Evolutionary conservation across 92 coral and sea anemone species (phyloP).

Genomic region (Zoanthus gigantus): DNA sequence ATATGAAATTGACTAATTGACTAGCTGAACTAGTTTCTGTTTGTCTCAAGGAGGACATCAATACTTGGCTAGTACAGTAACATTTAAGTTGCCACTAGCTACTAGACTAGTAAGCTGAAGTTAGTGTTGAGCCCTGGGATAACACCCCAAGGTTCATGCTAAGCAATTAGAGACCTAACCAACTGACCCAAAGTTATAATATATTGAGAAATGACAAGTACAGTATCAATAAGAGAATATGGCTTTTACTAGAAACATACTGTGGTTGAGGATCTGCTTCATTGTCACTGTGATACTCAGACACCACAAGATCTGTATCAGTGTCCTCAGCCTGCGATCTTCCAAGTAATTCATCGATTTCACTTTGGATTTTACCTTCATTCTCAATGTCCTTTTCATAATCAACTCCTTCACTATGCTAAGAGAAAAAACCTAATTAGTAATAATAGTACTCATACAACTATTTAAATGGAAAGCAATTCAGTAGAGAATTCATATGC

Average conservation of each 20-base stretch:
- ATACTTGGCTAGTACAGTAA: too few species aligned
- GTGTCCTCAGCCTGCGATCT: constrained; percentile 69
- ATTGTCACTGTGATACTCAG: constrained; percentile 90
- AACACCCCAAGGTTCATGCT: too few species aligned
- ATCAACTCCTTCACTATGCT: constrained; percentile 73
- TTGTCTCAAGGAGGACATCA: too few species aligned
- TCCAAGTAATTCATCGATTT: constrained; percentile 79
- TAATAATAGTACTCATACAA: too few species aligned
- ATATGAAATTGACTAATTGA: too few species aligned
- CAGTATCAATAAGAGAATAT: not conserved
- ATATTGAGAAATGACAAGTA: not conserved
- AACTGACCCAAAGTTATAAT: not conserved
- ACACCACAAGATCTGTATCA: constrained; percentile 83
- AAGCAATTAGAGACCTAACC: too few species aligned
- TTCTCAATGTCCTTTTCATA: constrained; percentile 50
- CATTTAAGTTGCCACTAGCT: too few species aligned
- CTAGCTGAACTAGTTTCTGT: too few species aligned
- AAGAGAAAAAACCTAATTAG: not conserved
- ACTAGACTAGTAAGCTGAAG: too few species aligned
- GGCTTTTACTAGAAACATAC: constrained; percentile 16
- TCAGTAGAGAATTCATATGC: not conserved
- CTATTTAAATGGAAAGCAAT: not conserved
- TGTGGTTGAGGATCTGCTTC: constrained; percentile 57
- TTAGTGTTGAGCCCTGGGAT: too few species aligned
- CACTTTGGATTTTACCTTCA: constrained; percentile 73